Evolutionary conservation across 1,140 invertebrate species (phyloP), one percentile per base, ranked within the genome.

Genomic region (Drosophila lacertosa): DNA sequence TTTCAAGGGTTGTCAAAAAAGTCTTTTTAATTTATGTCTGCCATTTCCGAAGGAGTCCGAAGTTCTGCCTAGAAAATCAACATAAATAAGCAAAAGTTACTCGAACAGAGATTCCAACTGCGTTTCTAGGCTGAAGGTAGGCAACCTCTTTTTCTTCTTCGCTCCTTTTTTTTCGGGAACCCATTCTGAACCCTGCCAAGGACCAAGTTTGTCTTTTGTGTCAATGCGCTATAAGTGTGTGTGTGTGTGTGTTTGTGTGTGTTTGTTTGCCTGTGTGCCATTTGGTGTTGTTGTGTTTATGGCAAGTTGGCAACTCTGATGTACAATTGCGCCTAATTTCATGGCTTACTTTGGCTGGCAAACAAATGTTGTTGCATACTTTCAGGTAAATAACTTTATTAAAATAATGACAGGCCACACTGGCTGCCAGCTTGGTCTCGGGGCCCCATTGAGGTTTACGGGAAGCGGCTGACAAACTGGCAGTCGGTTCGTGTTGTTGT

Each of bases 351-450:
- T 75, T 78, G 65, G 69, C 63, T 78, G 70, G 77, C 82, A 82
- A 86, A 82, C 78, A 88, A 82, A 89, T 88, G 83, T 89, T 88
- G 82, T 72, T 88, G 74, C 74, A 63, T 89, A 82, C 82, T 82
- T 88, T 88, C 82, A 88, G 82, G 82, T 89, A 88, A 88, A 88
- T 88, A 88, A 88, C 82, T 88, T 88, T 88, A 88, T 88, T 88
- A 88, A 88, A 89, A 86, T 86, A 89, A 89, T 88, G 82, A 89
- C 83, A 82, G 78, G 77, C 82, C 62, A 48, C 45, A 60, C 26
- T 51, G 50, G 32, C 59, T 16, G 18, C 35, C 59, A 13, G 18
- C 35, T 22, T 51, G 18, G 2, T 20, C 22, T 26, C 18, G 26
- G 20, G 40, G 4, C 29, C 20, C 13, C n/a, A 15, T 7, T 20